phyloP scores from a whole-genome alignment of 64 coral and sea anemone genomes.

The Anthopleura sola region DNA sequence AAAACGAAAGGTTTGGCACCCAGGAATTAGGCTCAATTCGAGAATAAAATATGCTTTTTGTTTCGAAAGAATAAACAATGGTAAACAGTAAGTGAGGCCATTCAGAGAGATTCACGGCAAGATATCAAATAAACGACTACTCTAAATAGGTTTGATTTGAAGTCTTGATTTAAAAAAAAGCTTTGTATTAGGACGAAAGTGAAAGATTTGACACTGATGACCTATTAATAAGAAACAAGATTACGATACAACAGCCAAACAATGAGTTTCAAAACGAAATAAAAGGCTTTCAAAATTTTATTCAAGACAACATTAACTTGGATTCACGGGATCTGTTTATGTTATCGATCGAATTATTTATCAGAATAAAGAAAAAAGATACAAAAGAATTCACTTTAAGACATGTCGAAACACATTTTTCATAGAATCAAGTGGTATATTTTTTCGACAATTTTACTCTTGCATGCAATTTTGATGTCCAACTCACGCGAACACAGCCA shows the following conservation, averaged over 20 bases:
- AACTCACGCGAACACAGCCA: not conserved
- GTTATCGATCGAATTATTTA: not conserved
- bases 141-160: not conserved
- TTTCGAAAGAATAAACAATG: not conserved
- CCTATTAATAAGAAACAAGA: not conserved
- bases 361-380: not conserved
- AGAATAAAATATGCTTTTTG: not conserved
- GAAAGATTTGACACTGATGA: conserved; percentile 13
- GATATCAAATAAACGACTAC: not conserved
- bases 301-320: not conserved
- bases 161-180: not conserved
- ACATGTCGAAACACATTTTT: not conserved
- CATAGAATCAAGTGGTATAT: not conserved
- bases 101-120: not conserved
- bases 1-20: not conserved
- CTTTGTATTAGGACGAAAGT: not conserved
- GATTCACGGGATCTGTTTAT: not conserved
- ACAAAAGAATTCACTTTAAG: not conserved
- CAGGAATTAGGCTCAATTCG: not conserved
- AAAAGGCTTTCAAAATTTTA: not conserved
- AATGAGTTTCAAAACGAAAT: not conserved
- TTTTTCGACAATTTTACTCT: not conserved
- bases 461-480: not conserved
- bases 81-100: not conserved
- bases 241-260: not conserved